Conservation (phyloP, 2,888 invertebrate species). For the Pammene fasciana region DNA sequence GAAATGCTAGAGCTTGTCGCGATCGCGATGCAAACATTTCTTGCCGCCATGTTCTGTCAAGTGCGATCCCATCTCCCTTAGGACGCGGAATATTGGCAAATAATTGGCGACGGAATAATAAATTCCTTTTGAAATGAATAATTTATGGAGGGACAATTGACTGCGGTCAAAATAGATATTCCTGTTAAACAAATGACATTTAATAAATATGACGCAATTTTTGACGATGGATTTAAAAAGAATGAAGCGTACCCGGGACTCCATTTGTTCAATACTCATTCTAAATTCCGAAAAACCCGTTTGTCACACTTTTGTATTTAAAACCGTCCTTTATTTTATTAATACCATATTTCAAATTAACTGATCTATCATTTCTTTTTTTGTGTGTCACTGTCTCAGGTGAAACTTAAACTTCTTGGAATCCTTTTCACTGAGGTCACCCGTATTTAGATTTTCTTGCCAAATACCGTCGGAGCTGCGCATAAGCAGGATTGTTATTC, state of each 20-base stretch:
- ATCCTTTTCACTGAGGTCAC: too few relatives aligned
- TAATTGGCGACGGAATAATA: constrained; percentile 28
- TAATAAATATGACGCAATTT: constrained; percentile 2
- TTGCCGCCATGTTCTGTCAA: constrained; percentile 17
- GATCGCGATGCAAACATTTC: background rate
- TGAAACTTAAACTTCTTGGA: too few relatives aligned
- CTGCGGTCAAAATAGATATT: constrained; percentile 15
- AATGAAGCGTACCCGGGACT: background rate
- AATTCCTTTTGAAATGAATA: constrained; percentile 35
- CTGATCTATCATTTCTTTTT: too few relatives aligned
- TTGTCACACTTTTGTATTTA: too few relatives aligned
- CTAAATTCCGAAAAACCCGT: too few relatives aligned
- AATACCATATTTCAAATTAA: too few relatives aligned
- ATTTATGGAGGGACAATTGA: constrained; percentile 31
- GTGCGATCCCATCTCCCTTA: constrained; percentile 11
- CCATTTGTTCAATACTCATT: background rate
- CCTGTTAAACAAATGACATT: constrained; percentile 3
- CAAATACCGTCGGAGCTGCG: too few relatives aligned
- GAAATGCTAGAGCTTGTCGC: background rate
- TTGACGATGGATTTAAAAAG: background rate
- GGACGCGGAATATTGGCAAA: constrained; percentile 23
- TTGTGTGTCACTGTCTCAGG: too few relatives aligned
- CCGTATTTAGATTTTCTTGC: too few relatives aligned
- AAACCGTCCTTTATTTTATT: too few relatives aligned
- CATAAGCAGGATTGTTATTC: constrained; percentile 52